Percentiles rank a stretch among this genome's conserved stretches.
These are phyloP conservation scores for Sinelater perroti DNA, from an alignment of 2,888 invertebrate genomes.

Conservation along the genomic window DNA sequence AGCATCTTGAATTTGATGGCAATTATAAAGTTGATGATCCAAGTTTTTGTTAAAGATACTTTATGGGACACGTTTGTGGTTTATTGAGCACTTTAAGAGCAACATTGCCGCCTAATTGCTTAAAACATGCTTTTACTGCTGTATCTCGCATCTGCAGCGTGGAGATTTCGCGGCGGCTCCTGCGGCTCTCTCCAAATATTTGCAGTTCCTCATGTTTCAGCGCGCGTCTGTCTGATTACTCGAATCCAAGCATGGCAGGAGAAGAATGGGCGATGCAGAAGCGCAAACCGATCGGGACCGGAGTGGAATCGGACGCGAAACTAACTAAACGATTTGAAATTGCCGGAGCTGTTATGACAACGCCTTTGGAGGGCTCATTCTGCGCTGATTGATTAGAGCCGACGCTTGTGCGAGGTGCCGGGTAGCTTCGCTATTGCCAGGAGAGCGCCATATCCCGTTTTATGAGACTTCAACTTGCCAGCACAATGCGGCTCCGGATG, in stretches of 20 bases:
- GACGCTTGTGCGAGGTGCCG: slow-evolving; percentile 8
- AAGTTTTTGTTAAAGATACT: no score
- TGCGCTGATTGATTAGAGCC: slow-evolving; percentile 11
- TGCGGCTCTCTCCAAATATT: slow-evolving; percentile 5
- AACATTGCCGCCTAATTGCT: no score
- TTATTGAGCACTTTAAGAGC: no score
- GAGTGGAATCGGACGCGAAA: slow-evolving; percentile 8
- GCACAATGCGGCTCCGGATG: not conserved
- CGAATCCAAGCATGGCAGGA: slow-evolving; percentile 2
- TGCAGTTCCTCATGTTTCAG: slow-evolving; percentile 1
- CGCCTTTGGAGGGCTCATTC: slow-evolving; percentile 10
- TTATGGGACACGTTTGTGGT: no score
- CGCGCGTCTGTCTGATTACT: not conserved
- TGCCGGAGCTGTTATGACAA: slow-evolving; percentile 12
- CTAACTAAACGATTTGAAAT: slow-evolving; percentile 14
- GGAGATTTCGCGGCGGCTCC: no score
- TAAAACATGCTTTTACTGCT: no score
- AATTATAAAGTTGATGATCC: no score
- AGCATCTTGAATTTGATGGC: no score
- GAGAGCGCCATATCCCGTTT: slow-evolving; percentile 7
- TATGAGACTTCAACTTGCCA: slow-evolving; percentile 17
- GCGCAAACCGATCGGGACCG: slow-evolving; percentile 1
- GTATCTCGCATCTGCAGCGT: no score
- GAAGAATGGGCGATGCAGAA: slow-evolving; percentile 2
- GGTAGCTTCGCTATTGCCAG: slow-evolving; percentile 11